Evolutionary conservation across 1,140 invertebrate genomes (phyloP).

Genomic region (Bactericera cockerelli): DNA sequence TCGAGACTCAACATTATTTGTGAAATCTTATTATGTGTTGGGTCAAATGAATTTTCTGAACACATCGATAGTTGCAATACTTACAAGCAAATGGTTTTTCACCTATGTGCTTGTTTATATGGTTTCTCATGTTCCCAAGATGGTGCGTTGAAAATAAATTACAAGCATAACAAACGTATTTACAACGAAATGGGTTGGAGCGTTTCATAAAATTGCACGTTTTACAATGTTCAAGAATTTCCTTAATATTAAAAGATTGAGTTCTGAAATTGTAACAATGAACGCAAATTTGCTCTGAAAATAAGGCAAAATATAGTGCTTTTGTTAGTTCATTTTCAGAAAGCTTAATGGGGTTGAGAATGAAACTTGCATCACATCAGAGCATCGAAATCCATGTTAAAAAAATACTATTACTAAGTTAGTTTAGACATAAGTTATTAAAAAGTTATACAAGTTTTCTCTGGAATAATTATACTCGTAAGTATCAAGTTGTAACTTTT

Average conservation of each 20-base stretch:
- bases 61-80: not conserved
- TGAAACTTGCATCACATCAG: no score
- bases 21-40: not conserved
- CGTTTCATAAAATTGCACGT: not conserved
- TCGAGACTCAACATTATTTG: no score
- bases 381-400: no score
- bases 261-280: not conserved
- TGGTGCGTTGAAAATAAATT: not conserved
- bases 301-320: not conserved
- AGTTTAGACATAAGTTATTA: no score
- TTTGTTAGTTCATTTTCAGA: not conserved
- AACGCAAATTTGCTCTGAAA: not conserved
- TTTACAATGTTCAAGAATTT: not conserved
- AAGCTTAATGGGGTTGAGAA: no score
- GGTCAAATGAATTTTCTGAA: not conserved
- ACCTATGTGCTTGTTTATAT: not conserved
- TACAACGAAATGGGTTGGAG: not conserved
- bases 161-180: constrained; percentile 9
- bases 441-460: no score
- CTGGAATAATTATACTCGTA: no score
- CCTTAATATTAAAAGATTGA: not conserved
- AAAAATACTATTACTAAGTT: no score
- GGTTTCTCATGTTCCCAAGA: not conserved
- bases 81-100: not conserved
- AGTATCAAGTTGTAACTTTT: no score